phyloP scores from a whole-genome alignment of 2,113 vertebrate genomes.

The Paramormyrops kingsleyae region DNA sequence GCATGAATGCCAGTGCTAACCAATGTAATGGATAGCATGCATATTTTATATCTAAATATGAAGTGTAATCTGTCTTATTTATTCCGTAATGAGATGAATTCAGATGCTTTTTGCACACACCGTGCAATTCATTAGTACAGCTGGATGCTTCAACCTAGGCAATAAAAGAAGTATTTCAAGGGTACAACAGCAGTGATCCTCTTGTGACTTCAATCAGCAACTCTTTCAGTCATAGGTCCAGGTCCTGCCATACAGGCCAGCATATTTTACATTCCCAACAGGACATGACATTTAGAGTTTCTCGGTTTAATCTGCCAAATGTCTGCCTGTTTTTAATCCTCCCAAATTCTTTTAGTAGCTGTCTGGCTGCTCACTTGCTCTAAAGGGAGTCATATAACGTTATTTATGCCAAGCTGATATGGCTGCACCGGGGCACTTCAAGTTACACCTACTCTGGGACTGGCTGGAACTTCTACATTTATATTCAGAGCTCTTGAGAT shows the following conservation, averaged over 20 bases:
- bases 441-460: neutral
- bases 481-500: neutral
- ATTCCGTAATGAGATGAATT: neutral
- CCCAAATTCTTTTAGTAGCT: neutral
- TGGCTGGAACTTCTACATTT: neutral
- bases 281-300: neutral
- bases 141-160: neutral
- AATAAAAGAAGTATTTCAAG: neutral
- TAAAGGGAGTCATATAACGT: neutral
- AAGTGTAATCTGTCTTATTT: neutral
- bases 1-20: neutral
- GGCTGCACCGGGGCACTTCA: neutral
- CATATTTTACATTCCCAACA: slow-evolving; percentile 3
- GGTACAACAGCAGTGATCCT: neutral
- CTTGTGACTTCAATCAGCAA: neutral
- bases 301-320: neutral
- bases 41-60: neutral
- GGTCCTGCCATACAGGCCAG: neutral
- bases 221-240: neutral
- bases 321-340: neutral
- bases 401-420: neutral
- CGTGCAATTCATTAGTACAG: neutral
- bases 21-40: neutral
- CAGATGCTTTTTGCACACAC: neutral
- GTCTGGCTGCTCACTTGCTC: neutral